Base-by-base conservation (phyloP, 2,888 invertebrate species). In the Perithous albicinctus region DNA sequence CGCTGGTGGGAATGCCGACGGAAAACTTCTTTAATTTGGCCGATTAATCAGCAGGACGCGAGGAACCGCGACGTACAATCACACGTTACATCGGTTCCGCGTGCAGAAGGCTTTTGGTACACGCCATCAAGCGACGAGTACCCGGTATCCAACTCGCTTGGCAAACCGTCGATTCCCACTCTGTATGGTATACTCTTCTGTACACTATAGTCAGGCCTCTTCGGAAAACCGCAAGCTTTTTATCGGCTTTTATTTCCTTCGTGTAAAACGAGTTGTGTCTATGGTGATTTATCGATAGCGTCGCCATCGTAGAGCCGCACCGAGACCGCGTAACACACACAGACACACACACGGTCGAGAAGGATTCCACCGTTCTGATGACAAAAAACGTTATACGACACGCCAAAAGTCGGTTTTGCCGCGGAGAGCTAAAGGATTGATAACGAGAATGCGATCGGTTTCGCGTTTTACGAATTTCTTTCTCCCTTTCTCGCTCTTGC, bases 21-120 rank as follows among this genome's bases (percentile, higher is more conserved):
- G 83, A 76, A 87, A 89, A 90, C 88, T 90, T 90, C 86, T 90
- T 89, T 89, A 90, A 90, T 89, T 90, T 89, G 85, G 80, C 80
- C 88, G 88, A 90, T 89, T 89, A 90, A 90, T 89, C 89, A 82
- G 56, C 72, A 35, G 61, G 78, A 63, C 66, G 48, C 63, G 67
- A 69, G 66, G n/a, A n/a, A n/a, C n/a, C 75, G 59, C 32, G 61
- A 61, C 43, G 76, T 74, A 61, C 77, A 74, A 51, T n/a, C n/a
- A 38, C 56, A 38, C 59, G 61, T 78, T 63, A 70, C 26, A 63
- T 29, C 23, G 38, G 38, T 2, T 26, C 54, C 4, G 23, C 26
- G 54, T 38, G 56, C 32, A 6, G 15, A 70, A 26, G 41, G 12
- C 3, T 8, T 38, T 23, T 18, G 32, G n/a, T n/a, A n/a, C 10